Conservation (phyloP, 2,888 invertebrate species). For the Chymomyza fuscimana region DNA sequence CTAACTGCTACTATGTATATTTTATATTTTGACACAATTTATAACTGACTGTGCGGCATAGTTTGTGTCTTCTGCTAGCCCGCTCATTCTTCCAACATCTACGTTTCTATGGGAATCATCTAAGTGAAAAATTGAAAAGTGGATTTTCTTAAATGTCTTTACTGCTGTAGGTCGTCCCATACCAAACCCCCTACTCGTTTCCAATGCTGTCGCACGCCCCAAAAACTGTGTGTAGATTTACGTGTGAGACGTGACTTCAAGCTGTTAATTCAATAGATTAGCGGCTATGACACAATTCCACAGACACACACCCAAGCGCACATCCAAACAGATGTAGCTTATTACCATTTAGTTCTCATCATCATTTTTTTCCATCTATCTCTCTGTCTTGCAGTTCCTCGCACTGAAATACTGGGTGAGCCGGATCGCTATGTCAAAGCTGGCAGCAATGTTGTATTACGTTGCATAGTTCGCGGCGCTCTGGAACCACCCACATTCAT, state of each 20-base stretch:
- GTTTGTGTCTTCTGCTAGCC: neutral
- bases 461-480: slow-evolving; percentile 94
- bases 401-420: slow-evolving; percentile 93
- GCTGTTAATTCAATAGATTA: slow-evolving; percentile 75
- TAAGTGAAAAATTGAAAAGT: slow-evolving; percentile 75
- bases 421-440: slow-evolving; percentile 94
- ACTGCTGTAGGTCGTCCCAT: neutral
- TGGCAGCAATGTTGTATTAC: slow-evolving; percentile 92
- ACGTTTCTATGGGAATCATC: slow-evolving; percentile 39
- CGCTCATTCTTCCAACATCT: neutral
- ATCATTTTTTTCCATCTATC: slow-evolving; percentile 13
- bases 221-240: slow-evolving; percentile 63
- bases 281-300: slow-evolving; percentile 66
- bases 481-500: slow-evolving; percentile 95
- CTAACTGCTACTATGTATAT: slow-evolving; percentile 39
- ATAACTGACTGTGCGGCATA: slow-evolving; percentile 29
- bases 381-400: slow-evolving; percentile 86
- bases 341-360: slow-evolving; percentile 13
- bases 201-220: slow-evolving; percentile 12
- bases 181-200: neutral
- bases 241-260: slow-evolving; percentile 69
- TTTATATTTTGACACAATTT: slow-evolving; percentile 61
- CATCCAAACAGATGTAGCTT: neutral
- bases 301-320: slow-evolving; percentile 19
- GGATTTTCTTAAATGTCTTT: slow-evolving; percentile 44